Percentiles rank a stretch among this genome's conserved stretches.
Conservation (phyloP, 2,797 vertebrate species). For the Myoxocephalus aenaeus region DNA sequence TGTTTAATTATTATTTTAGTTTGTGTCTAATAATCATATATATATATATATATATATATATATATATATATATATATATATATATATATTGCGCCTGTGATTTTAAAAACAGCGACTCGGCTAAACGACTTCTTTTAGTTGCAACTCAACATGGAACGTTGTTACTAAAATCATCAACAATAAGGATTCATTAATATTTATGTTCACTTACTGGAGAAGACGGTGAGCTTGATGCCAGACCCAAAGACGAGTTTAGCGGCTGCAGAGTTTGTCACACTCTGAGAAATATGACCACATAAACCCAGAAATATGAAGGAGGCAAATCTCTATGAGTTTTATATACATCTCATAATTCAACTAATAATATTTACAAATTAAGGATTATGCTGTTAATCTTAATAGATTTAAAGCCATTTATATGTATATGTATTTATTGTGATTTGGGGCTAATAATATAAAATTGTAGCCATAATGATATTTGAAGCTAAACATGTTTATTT, state of each 20-base stretch:
- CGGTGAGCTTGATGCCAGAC: not conserved
- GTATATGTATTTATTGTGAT: not conserved
- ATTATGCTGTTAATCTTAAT: too few species aligned
- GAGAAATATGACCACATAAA: not conserved
- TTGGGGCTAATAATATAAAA: not conserved
- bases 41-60: too few species aligned
- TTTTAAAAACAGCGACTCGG: too few species aligned
- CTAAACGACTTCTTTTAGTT: too few species aligned
- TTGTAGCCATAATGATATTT: too few species aligned
- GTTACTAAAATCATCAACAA: not conserved
- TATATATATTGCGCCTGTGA: too few species aligned
- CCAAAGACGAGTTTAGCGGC: slow-evolving; percentile 21
- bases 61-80: too few species aligned
- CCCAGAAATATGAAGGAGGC: not conserved
- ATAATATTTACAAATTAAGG: not conserved
- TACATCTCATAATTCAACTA: too few species aligned
- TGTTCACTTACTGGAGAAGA: slow-evolving; percentile 27
- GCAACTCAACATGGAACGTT: not conserved
- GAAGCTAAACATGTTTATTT: not conserved
- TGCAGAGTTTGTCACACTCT: too few species aligned
- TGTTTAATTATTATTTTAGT: too few species aligned
- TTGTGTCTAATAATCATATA: too few species aligned
- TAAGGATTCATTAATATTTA: not conserved
- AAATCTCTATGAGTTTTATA: not conserved
- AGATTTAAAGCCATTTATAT: too few species aligned